Evolutionary conservation across 2,113 vertebrate species (phyloP), one percentile per base, ranked within the genome.

Genomic region (Rostratula benghalensis): DNA sequence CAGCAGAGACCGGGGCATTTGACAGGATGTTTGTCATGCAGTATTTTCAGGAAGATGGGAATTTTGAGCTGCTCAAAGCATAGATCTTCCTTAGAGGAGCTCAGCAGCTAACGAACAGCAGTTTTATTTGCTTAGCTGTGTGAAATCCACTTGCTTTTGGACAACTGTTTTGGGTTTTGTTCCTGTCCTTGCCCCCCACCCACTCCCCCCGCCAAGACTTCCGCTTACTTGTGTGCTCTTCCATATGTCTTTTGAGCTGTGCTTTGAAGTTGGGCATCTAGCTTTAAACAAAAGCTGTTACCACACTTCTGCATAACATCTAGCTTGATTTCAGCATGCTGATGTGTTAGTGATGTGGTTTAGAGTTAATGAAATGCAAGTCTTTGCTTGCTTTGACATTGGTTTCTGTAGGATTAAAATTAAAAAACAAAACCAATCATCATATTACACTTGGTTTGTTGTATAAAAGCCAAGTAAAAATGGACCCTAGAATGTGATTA

Each of bases 231-330:
- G 21, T 79, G 53, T 84, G 31, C 71, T 93, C n/a, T 85, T 95
- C 94, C 59, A 20, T 93, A 39, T 87, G 74, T 90, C 59, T 87
- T 91, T 91, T 73, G 78, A 87, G 45, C 54, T 83, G 50, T 91
- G 63, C 91, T 95, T 91, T 93, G 78, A 94, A 94, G 91, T 69
- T 85, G 70, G 28, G 70, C 51, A 67, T 27, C 70, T 77, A 90
- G 61, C 64, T 86, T 90, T 90, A 88, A 86, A 88, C 77, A 91
- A 76, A 94, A 93, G 87, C 51, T 94, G 57, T 90, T 82, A 48
- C 87, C n/a, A n/a, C 31, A 30, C 59, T 95, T 94, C 82, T 91
- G 90, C 33, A 9, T 88, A 89, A 56, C 59, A 70, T 94, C 84
- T 78, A 85, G 57, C 51, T 85, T 82, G 91, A 85, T 88, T 97